phyloP scores from a whole-genome alignment of 2,888 invertebrate genomes.

The Zeuzera pyrina region DNA sequence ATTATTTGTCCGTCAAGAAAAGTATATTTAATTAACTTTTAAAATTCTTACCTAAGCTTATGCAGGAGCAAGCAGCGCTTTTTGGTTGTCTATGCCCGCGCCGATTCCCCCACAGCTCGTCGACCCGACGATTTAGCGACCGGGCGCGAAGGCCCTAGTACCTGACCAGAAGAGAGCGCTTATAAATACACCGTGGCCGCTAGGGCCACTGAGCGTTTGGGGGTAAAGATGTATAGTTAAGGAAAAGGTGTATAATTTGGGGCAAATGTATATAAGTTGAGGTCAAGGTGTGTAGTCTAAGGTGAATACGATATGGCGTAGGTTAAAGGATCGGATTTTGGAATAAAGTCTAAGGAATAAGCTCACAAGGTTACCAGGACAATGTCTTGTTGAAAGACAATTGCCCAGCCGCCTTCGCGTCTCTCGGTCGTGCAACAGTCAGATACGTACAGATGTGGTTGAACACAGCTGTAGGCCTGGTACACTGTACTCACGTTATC shows the following conservation, averaged over 20 bases:
- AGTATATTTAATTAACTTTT: too few species aligned
- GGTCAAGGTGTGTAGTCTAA: too few species aligned
- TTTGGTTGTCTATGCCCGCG: constrained; percentile 50
- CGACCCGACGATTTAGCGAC: constrained; percentile 60
- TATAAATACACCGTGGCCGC: constrained; percentile 41
- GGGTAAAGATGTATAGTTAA: constrained; percentile 4
- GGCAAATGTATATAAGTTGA: too few species aligned
- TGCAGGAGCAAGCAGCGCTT: constrained; percentile 54
- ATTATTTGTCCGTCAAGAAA: too few species aligned
- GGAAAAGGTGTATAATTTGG: constrained; percentile 7
- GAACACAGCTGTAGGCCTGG: constrained; percentile 54
- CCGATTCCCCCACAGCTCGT: constrained; percentile 67
- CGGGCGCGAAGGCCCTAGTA: constrained; percentile 70
- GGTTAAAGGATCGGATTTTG: constrained; percentile 4
- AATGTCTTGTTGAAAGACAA: constrained; percentile 72
- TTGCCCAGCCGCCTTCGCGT: constrained; percentile 56
- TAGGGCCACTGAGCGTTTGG: constrained; percentile 28
- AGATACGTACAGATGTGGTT: constrained; percentile 65
- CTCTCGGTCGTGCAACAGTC: constrained; percentile 28
- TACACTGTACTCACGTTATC: constrained; percentile 29
- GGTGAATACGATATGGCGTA: constrained; percentile 10
- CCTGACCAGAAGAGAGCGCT: constrained; percentile 59
- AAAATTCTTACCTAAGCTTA: too few species aligned
- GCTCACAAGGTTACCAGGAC: constrained; percentile 44
- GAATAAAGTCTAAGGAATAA: constrained; percentile 3